phyloP scores from a whole-genome alignment of 2,797 vertebrate genomes.

The Fringilla coelebs region DNA sequence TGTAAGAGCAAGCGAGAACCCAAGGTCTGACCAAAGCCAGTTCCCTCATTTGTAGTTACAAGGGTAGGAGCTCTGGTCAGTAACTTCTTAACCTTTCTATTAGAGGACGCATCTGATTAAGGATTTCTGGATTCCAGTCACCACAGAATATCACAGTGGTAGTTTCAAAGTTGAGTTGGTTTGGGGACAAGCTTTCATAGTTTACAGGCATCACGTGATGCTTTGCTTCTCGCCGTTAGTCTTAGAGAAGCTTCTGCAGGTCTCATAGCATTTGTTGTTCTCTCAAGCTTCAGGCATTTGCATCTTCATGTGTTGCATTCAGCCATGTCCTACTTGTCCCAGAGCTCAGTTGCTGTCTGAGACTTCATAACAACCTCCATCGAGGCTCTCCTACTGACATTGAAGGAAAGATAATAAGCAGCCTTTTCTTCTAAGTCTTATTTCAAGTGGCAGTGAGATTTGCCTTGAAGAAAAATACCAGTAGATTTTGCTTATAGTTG shows the following conservation, averaged over 20 bases:
- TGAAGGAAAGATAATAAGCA: background rate
- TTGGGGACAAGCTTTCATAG: background rate
- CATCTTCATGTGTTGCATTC: background rate
- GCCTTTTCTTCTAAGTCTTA: constrained; percentile 1
- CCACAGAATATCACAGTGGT: background rate
- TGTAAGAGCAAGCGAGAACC: background rate
- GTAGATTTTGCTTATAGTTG: constrained; percentile 8
- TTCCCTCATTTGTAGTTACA: background rate
- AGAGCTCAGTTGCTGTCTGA: background rate
- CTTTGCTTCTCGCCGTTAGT: background rate
- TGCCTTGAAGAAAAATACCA: constrained; percentile 22
- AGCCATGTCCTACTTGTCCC: background rate
- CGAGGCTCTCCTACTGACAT: background rate
- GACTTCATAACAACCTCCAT: background rate
- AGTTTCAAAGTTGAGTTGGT: background rate
- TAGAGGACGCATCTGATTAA: background rate
- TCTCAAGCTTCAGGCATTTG: background rate
- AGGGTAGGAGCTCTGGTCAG: background rate
- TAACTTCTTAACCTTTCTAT: background rate
- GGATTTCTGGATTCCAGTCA: background rate
- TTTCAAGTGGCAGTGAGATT: constrained; percentile 23
- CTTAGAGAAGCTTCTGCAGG: background rate
- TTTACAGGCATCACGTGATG: background rate
- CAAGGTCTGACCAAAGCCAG: background rate
- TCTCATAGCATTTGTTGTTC: background rate